Evolutionary conservation across 2,888 invertebrate genomes (phyloP), one percentile per base, ranked within the genome.

Genomic region (Protonemura montana): DNA sequence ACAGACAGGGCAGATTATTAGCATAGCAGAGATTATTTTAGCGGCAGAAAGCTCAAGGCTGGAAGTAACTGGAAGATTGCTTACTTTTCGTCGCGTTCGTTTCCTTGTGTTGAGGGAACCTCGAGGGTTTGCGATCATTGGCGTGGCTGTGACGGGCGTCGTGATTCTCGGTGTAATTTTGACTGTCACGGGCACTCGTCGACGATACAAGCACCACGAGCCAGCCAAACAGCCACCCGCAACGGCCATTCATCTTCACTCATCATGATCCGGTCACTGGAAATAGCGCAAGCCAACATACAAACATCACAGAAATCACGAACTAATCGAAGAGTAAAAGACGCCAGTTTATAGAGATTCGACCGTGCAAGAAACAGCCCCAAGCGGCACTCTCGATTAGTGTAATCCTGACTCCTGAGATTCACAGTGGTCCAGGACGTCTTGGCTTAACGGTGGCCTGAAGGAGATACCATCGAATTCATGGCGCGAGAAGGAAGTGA

Each of bases 161-260:
- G 82, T 21, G 30, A 30, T 82, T 26, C 2, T 28, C 21, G 82
- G 16, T 82, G 82, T 27, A 10, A 28, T 82, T 28, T 1, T 82
- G 82, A 41, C 35, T 27, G 82, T 30, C 82, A 41, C 30, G 41
- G 16, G 86, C 78, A 26, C 86, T 29, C 16, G 84, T 35, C 0
- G 85, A 28, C 25, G 82, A 59, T 0, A 82, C 85, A 28, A 87
- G 85, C 41, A 87, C 86, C 25, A 87, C 86, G n/a, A 87, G 86
- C 82, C 87, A 87, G 80, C 86, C 86, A 30, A 87, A 83, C 76
- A 87, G 78, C 86, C 87, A 87, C 78, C 87, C 87, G 76, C 87
- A 80, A 41, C 86, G 87, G 35, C 83, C 87, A 81, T 86, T 87
- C 87, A 87, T 77, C 87, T 86, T 87, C 86, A 85, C 16, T 3